A percentile compares a stretch with the other conserved stretches of the same genome.
Conservation (phyloP, 2,888 invertebrate species). For the Lasius fuliginosus region DNA sequence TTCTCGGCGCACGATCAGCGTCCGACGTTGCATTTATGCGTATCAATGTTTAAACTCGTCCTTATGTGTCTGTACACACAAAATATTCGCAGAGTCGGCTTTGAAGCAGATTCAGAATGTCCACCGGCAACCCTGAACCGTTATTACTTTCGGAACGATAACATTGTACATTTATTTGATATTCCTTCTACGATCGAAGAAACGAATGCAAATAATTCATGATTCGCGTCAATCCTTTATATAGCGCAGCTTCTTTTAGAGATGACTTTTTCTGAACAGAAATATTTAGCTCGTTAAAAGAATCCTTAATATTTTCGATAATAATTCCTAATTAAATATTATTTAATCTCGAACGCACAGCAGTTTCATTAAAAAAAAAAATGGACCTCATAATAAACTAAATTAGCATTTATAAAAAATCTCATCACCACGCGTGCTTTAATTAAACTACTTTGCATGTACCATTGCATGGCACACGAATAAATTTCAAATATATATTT, state of each 20-base stretch:
- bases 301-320: background rate
- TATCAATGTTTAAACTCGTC: slow-evolving; percentile 58
- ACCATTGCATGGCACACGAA: background rate
- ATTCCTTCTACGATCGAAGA: background rate
- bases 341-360: background rate
- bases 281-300: background rate
- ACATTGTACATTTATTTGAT: background rate
- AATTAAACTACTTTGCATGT: background rate
- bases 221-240: slow-evolving; percentile 22
- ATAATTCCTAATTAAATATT: background rate
- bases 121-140: background rate
- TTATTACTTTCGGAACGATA: background rate
- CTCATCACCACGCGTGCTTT: background rate
- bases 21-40: slow-evolving; percentile 53
- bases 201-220: slow-evolving; percentile 34
- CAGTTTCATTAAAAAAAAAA: background rate
- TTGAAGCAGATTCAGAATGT: background rate
- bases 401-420: background rate
- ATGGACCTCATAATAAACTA: background rate
- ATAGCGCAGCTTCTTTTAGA: background rate
- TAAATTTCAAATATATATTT: background rate
- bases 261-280: background rate
- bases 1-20: slow-evolving; percentile 43
- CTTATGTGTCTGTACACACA: slow-evolving; percentile 68
- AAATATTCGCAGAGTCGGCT: slow-evolving; percentile 59